Percentiles rank a stretch among this genome's conserved stretches.
These are phyloP conservation scores for Philopedon plagiatum DNA, from an alignment of 2,888 invertebrate species.

Conservation along the genomic window DNA sequence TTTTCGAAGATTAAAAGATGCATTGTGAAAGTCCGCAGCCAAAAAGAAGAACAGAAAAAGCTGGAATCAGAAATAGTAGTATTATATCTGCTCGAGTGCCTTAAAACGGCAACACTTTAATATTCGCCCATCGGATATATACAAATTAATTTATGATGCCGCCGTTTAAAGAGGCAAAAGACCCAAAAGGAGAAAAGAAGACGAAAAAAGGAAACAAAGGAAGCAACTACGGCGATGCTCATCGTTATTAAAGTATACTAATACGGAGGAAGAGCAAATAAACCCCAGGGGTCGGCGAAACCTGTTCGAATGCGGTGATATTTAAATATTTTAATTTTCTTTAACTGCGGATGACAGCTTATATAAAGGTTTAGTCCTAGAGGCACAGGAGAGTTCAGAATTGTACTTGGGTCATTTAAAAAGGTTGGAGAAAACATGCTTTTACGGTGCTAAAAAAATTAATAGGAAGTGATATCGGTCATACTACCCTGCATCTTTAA, in stretches of 20 bases:
- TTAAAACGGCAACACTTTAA: constrained; percentile 37
- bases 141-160: constrained; percentile 44
- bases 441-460: no score
- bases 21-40: no score
- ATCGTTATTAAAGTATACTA: constrained; percentile 39
- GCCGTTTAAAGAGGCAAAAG: constrained; percentile 18
- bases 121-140: constrained; percentile 26
- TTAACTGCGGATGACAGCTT: constrained; percentile 28
- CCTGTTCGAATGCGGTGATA: constrained; percentile 37
- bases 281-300: constrained; percentile 37
- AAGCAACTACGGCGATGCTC: constrained; percentile 30
- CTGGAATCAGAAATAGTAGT: background rate
- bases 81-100: constrained; percentile 15
- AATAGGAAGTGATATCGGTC: no score
- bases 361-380: background rate
- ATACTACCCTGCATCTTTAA: no score
- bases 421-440: background rate
- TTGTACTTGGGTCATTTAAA: background rate
- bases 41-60: background rate
- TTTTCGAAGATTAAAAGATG: no score
- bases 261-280: constrained; percentile 47
- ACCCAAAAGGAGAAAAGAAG: constrained; percentile 17
- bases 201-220: constrained; percentile 4
- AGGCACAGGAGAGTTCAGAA: background rate
- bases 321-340: constrained; percentile 34